These are phyloP conservation scores for Lucifuga dentata DNA, from an alignment of 2,113 vertebrate genomes.

Conservation along the genomic window DNA sequence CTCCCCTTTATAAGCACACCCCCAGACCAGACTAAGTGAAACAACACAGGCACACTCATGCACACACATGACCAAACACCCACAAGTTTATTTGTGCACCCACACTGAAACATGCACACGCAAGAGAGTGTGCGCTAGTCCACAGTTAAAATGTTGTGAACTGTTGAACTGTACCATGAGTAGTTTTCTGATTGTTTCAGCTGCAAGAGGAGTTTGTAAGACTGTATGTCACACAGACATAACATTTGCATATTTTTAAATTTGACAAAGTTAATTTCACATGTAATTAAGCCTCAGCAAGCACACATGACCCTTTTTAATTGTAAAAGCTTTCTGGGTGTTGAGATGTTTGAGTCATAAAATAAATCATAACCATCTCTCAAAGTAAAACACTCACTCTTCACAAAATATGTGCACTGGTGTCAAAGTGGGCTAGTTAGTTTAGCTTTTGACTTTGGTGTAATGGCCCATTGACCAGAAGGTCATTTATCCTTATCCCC, in stretches of 20 bases:
- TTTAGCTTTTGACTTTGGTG: constrained; percentile 63
- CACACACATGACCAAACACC: constrained; percentile 5
- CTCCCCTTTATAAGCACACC: constrained; percentile 84
- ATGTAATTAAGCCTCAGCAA: too few species aligned
- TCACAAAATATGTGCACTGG: constrained; percentile 28
- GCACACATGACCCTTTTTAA: too few species aligned
- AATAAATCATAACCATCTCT: constrained; percentile 22
- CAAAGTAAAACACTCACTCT: constrained; percentile 36
- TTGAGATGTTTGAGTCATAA: constrained; percentile 12
- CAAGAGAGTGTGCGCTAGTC: too few species aligned
- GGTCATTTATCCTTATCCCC: constrained; percentile 72
- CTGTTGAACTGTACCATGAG: constrained; percentile 1
- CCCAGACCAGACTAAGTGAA: constrained; percentile 56
- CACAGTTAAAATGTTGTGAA: too few species aligned
- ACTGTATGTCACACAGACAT: not conserved
- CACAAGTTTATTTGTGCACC: constrained; percentile 25
- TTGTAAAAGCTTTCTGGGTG: constrained; percentile 18
- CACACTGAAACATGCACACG: constrained; percentile 1
- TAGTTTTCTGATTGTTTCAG: constrained; percentile 5
- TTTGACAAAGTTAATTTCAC: not conserved
- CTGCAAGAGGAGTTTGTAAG: not conserved
- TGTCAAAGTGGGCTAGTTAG: constrained; percentile 67
- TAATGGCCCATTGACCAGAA: constrained; percentile 73
- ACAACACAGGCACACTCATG: constrained; percentile 33
- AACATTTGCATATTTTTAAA: not conserved